Evolutionary conservation across 1,140 invertebrate genomes (phyloP).

Genomic region (Neodiprion fabricii): DNA sequence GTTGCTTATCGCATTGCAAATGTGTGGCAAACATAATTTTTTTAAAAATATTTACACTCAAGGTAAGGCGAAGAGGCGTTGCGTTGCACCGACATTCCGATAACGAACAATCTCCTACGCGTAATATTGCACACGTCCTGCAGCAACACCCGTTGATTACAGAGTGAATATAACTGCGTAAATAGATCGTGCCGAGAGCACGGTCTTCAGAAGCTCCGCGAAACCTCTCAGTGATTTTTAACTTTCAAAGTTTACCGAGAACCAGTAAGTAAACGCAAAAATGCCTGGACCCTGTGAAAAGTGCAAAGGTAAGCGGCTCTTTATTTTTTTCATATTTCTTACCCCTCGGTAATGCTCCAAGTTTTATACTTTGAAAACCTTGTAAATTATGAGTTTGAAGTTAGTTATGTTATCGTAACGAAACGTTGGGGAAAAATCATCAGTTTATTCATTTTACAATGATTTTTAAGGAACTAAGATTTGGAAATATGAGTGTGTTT

Average conservation of each 20-base stretch:
- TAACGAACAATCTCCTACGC: too few relatives aligned
- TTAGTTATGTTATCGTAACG: not conserved
- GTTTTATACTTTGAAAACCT: not conserved
- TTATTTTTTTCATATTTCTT: conserved; percentile 3
- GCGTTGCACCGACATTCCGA: too few relatives aligned
- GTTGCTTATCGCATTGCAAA: too few relatives aligned
- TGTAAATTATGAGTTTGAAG: not conserved
- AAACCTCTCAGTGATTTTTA: not conserved
- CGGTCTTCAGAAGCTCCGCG: not conserved
- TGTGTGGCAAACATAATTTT: too few relatives aligned
- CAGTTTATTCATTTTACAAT: conserved; percentile 11
- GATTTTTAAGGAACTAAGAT: too few relatives aligned
- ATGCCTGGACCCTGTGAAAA: conserved; percentile 56
- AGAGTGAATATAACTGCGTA: not conserved
- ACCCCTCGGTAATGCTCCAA: not conserved
- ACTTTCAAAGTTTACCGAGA: not conserved
- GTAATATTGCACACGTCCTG: not conserved
- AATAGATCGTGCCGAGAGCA: not conserved
- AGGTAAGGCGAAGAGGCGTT: too few relatives aligned
- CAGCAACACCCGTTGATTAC: not conserved
- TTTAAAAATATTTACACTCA: too few relatives aligned
- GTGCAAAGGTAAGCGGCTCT: conserved; percentile 48
- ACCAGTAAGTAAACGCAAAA: conserved; percentile 24
- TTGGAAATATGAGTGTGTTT: not conserved
- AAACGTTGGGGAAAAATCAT: not conserved